Evolutionary conservation across 2,113 vertebrate genomes (phyloP).

Genomic region (Xiphorhynchus elegans): DNA sequence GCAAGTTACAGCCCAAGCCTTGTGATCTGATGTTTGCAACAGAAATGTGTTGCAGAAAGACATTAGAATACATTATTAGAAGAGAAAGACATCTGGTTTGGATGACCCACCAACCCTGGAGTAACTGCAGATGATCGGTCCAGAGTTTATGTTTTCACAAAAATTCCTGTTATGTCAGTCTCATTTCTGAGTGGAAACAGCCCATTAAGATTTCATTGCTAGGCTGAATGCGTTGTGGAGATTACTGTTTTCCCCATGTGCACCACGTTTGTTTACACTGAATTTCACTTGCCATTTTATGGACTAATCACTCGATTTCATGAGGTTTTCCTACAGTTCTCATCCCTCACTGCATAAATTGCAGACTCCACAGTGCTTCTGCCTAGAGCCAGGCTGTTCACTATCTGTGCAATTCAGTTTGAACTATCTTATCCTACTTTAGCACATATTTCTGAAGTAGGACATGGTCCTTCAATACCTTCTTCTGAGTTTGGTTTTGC

Average conservation of each 20-base stretch:
- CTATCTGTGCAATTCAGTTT: neutral
- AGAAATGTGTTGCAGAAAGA: neutral
- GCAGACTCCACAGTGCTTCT: neutral
- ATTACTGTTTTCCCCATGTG: slow-evolving; percentile 36
- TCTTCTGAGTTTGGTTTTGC: neutral
- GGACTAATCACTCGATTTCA: slow-evolving; percentile 27
- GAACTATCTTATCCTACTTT: neutral
- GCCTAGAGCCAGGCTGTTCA: neutral
- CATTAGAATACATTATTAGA: neutral
- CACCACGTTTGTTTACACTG: slow-evolving; percentile 22
- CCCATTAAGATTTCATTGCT: slow-evolving; percentile 31
- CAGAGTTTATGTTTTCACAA: slow-evolving; percentile 27
- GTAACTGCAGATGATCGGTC: neutral
- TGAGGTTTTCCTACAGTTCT: neutral
- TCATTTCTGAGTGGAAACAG: neutral
- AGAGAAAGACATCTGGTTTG: neutral
- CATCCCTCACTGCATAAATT: neutral
- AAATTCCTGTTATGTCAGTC: slow-evolving; percentile 7
- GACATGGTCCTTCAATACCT: neutral
- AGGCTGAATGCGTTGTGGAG: neutral
- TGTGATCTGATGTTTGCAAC: neutral
- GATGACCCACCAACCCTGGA: neutral
- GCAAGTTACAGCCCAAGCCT: neutral
- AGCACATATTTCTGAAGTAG: neutral
- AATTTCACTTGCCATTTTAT: slow-evolving; percentile 50